A percentile compares a stretch with the other conserved stretches of the same genome.
These are phyloP conservation scores for Pimephales promelas DNA, from an alignment of 2,113 vertebrate genomes.

Conservation along the genomic window DNA sequence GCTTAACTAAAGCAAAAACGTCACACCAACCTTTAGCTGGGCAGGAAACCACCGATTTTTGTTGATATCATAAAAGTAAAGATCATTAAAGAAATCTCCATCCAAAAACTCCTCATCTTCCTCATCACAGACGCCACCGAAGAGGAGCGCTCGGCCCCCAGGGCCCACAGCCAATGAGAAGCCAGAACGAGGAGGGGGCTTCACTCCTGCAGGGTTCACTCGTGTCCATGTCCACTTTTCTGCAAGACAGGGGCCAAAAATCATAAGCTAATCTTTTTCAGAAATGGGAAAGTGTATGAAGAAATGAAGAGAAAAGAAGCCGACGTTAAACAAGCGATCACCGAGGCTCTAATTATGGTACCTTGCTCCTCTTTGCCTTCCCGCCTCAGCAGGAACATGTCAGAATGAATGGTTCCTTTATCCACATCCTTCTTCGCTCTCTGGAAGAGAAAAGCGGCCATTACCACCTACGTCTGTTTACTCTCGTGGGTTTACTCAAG, in stretches of 20 bases:
- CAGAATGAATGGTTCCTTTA: conserved; percentile 88
- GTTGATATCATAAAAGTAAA: conserved; percentile 83
- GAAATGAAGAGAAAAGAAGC: background rate
- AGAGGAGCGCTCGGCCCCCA: conserved; percentile 82
- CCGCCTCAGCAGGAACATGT: conserved; percentile 88
- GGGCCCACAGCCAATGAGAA: conserved; percentile 81
- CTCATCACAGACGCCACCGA: conserved; percentile 92
- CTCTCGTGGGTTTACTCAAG: conserved; percentile 42
- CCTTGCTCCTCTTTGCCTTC: conserved; percentile 82
- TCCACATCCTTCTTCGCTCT: conserved; percentile 94
- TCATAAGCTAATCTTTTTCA: background rate
- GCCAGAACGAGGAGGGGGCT: conserved; percentile 86
- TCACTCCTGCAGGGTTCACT: conserved; percentile 83
- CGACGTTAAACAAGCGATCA: background rate
- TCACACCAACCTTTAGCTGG: conserved; percentile 76
- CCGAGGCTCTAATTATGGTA: conserved; percentile 49
- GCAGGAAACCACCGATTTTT: conserved; percentile 91
- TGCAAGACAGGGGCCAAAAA: conserved; percentile 51
- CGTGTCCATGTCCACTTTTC: conserved; percentile 90
- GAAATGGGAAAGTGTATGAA: background rate
- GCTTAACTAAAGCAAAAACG: background rate
- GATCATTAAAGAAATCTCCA: conserved; percentile 91
- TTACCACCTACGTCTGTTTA: conserved; percentile 13
- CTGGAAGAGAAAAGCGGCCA: conserved; percentile 68
- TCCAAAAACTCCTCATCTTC: conserved; percentile 92